A percentile compares a stretch with the other conserved stretches of the same genome.
phyloP scores from a whole-genome alignment of 2,797 vertebrate species.

The Phyllotis vaccarum region DNA sequence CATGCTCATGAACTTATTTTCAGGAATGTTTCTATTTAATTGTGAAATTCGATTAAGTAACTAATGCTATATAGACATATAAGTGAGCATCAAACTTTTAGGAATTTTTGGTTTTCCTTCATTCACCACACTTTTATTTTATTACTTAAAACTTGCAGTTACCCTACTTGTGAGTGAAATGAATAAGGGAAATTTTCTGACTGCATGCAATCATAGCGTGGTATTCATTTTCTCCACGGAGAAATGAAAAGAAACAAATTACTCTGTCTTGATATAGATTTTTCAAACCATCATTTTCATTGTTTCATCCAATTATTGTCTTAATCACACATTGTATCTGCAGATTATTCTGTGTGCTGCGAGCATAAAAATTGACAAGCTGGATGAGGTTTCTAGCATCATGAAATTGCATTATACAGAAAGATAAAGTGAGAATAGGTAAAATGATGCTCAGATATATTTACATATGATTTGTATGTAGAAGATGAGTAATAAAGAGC shows the following conservation, averaged over 20 bases:
- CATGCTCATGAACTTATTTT: conserved; percentile 1
- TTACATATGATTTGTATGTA: background rate
- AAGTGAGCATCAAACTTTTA: background rate
- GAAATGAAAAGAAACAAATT: conserved; percentile 50
- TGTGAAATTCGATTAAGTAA: conserved; percentile 52
- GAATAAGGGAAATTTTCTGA: conserved; percentile 43
- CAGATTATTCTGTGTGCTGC: background rate
- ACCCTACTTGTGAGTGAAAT: conserved; percentile 11
- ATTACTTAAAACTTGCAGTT: conserved; percentile 34
- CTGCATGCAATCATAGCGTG: background rate
- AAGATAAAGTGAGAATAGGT: background rate
- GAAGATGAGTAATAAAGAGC: background rate
- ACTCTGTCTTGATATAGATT: background rate
- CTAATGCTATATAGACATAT: background rate
- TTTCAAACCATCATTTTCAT: conserved; percentile 34
- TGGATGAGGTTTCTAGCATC: background rate
- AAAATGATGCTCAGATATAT: background rate
- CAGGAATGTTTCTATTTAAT: conserved; percentile 8
- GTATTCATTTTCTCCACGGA: conserved; percentile 44
- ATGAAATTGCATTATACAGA: background rate
- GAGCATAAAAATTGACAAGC: background rate
- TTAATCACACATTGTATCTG: background rate
- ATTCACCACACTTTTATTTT: background rate
- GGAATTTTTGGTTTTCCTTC: background rate
- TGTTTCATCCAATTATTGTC: conserved; percentile 4